Percentiles rank a stretch among this genome's conserved stretches.
Evolutionary conservation across 2,888 invertebrate genomes (phyloP).

Genomic region (Erebia epiphron): DNA sequence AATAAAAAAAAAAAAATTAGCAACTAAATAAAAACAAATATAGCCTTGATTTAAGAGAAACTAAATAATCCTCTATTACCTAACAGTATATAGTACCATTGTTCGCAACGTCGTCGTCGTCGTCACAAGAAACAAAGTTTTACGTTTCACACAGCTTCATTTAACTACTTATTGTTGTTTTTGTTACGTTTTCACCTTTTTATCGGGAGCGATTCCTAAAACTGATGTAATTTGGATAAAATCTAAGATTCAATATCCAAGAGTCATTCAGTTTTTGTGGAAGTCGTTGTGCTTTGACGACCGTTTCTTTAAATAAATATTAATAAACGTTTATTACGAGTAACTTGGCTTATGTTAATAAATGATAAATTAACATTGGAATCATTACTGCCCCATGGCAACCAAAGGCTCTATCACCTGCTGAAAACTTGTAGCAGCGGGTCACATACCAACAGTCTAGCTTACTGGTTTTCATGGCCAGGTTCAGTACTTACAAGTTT

Average conservation of each 20-base stretch:
- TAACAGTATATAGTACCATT: neutral
- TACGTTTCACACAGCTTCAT: neutral
- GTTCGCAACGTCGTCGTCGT: neutral
- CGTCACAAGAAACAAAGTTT: conserved; percentile 11
- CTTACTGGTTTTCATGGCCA: too few species aligned
- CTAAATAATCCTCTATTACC: neutral
- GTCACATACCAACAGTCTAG: too few species aligned
- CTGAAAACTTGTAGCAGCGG: too few species aligned
- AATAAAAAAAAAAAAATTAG: neutral
- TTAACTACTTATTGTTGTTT: conserved; percentile 15
- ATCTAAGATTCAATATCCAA: conserved; percentile 3
- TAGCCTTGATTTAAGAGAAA: neutral
- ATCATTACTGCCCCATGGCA: too few species aligned
- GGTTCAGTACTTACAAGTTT: too few species aligned
- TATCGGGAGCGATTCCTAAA: conserved; percentile 1
- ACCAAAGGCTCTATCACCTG: too few species aligned
- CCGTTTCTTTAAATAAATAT: too few species aligned
- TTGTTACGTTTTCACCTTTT: conserved; percentile 10
- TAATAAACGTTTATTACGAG: too few species aligned
- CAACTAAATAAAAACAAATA: neutral
- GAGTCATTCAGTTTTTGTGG: neutral
- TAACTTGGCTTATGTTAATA: too few species aligned
- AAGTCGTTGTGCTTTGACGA: neutral
- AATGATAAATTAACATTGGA: too few species aligned
- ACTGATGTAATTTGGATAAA: conserved; percentile 4